Conservation (phyloP, 1,140 invertebrate species). For the Elymnias hypermnestra region DNA sequence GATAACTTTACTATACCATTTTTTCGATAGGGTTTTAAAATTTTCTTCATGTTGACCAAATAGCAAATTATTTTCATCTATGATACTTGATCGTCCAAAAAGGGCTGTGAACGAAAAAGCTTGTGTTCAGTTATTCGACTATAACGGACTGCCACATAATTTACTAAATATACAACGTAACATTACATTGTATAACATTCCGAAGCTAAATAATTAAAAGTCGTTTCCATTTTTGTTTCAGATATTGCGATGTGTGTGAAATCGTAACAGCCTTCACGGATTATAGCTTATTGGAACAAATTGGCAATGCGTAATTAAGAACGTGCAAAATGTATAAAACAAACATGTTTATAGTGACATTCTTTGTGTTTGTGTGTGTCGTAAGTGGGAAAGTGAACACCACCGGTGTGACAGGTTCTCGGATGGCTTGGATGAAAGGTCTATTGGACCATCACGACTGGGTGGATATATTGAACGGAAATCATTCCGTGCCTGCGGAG, state of each 20-base stretch:
- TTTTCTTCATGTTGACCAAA: no score
- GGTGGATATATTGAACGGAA: conserved; percentile 58
- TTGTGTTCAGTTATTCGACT: no score
- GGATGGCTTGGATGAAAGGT: conserved; percentile 79
- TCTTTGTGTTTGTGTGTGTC: conserved; percentile 62
- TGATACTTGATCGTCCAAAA: no score
- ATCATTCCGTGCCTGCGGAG: conserved; percentile 57
- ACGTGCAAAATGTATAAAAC: conserved; percentile 24
- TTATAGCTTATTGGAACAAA: conserved; percentile 20
- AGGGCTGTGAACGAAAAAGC: no score
- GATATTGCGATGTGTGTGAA: conserved; percentile 26
- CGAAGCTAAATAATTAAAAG: no score
- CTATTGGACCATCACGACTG: conserved; percentile 82
- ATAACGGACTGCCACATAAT: no score
- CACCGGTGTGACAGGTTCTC: conserved; percentile 36
- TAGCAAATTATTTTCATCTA: no score
- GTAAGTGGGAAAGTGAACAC: conserved; percentile 54
- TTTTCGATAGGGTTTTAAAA: no score
- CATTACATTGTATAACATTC: no score
- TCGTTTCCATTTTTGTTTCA: conserved; percentile 13
- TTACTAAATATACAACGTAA: no score
- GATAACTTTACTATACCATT: no score
- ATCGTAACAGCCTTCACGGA: conserved; percentile 21
- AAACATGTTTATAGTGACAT: conserved; percentile 40
- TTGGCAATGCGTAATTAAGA: conserved; percentile 17